Percentiles rank a stretch among this genome's conserved stretches.
These are phyloP conservation scores for Pseudomugil tenellus DNA, from an alignment of 2,797 vertebrate genomes.

Conservation along the genomic window DNA sequence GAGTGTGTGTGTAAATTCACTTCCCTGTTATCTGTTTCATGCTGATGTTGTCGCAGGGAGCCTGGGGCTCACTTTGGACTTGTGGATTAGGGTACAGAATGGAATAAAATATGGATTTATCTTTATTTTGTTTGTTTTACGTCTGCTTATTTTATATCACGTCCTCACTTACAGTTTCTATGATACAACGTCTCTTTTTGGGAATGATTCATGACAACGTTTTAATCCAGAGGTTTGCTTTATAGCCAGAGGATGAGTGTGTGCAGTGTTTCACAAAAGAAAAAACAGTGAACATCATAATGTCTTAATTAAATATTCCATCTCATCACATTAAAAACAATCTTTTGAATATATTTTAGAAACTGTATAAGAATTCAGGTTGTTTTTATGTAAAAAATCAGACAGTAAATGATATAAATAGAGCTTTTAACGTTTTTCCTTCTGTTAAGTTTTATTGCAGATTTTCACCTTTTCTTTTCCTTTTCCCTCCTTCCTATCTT, in stretches of 20 bases:
- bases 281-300: not conserved
- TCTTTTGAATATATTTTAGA: not conserved
- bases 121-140: constrained; percentile 30
- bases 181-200: not conserved
- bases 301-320: not conserved
- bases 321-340: not conserved
- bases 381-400: not conserved
- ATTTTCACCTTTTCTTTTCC: constrained; percentile 27
- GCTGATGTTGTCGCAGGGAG: constrained; percentile 42
- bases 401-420: constrained; percentile 1
- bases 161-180: not conserved
- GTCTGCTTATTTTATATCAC: constrained; percentile 21
- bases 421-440: constrained; percentile 5
- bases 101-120: constrained; percentile 73
- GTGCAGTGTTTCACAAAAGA: not conserved
- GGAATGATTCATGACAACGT: not conserved
- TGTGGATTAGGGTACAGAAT: constrained; percentile 63
- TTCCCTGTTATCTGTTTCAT: constrained; percentile 58
- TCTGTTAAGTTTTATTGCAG: constrained; percentile 7
- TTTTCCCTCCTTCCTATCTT: constrained; percentile 14
- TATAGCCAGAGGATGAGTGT: not conserved
- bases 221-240: not conserved
- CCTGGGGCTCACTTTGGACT: constrained; percentile 46
- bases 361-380: not conserved
- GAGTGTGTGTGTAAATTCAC: constrained; percentile 52